phyloP scores from a whole-genome alignment of 2,797 vertebrate genomes.

The Miichthys miiuy region DNA sequence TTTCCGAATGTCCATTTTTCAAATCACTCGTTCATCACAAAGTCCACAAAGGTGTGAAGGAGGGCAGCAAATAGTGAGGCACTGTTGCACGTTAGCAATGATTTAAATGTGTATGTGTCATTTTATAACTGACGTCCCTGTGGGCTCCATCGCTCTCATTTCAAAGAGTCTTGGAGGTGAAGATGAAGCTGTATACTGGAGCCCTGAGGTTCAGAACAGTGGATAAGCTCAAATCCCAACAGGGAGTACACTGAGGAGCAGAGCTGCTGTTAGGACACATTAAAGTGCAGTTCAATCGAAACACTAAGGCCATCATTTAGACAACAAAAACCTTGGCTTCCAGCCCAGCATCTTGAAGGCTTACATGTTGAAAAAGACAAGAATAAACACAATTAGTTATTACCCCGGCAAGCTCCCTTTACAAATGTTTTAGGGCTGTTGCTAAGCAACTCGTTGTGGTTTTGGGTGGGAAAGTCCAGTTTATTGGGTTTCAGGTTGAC shows the following conservation, averaged over 20 bases:
- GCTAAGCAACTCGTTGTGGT: slow-evolving; percentile 38
- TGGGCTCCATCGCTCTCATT: slow-evolving; percentile 35
- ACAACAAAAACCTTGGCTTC: slow-evolving; percentile 64
- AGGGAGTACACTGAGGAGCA: slow-evolving; percentile 34
- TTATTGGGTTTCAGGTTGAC: slow-evolving; percentile 34
- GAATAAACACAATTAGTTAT: slow-evolving; percentile 65
- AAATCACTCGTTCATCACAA: slow-evolving; percentile 31
- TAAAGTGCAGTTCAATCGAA: slow-evolving; percentile 43
- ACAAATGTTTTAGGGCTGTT: slow-evolving; percentile 59
- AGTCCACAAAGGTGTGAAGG: slow-evolving; percentile 35
- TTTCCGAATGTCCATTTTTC: slow-evolving; percentile 44
- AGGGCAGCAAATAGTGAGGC: slow-evolving; percentile 15
- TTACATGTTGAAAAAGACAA: slow-evolving; percentile 54
- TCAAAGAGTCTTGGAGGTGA: slow-evolving; percentile 37
- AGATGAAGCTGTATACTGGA: slow-evolving; percentile 54
- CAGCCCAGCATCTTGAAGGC: slow-evolving; percentile 43
- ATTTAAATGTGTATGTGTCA: slow-evolving; percentile 32
- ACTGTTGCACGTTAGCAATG: slow-evolving; percentile 17
- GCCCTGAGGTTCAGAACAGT: slow-evolving; percentile 32
- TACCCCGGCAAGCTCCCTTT: slow-evolving; percentile 46
- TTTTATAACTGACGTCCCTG: slow-evolving; percentile 26
- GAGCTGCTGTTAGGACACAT: slow-evolving; percentile 43
- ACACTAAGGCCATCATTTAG: slow-evolving; percentile 41
- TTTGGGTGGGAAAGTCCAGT: slow-evolving; percentile 60
- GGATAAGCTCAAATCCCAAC: slow-evolving; percentile 32